Evolutionary conservation across 1,140 invertebrate species (phyloP).

Genomic region (Ceratitis capitata): DNA sequence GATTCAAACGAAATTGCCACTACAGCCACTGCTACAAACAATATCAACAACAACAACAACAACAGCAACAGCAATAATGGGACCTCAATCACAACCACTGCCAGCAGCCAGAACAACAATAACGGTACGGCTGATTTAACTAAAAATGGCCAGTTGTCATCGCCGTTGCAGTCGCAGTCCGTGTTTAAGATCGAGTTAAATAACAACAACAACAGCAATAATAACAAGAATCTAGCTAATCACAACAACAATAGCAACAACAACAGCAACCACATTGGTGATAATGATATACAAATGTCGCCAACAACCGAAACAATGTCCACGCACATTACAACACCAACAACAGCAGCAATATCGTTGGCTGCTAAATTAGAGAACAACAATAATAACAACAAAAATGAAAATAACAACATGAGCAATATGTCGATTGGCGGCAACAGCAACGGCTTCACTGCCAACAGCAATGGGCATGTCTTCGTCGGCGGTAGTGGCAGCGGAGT

Average conservation of each 20-base stretch:
- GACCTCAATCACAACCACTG: background rate
- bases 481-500: conserved; percentile 51
- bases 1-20: conserved; percentile 13
- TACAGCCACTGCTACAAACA: conserved; percentile 6
- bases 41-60: conserved; percentile 30
- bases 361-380: background rate
- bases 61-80: conserved; percentile 15
- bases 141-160: conserved; percentile 44
- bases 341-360: background rate
- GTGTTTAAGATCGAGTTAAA: conserved; percentile 34
- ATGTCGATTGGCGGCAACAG: background rate
- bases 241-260: conserved; percentile 54
- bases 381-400: conserved; percentile 40
- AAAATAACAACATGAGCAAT: conserved; percentile 39
- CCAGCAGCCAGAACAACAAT: conserved; percentile 5
- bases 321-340: too few relatives aligned
- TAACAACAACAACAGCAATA: conserved; percentile 53
- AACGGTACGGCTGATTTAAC: conserved; percentile 40
- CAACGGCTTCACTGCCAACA: conserved; percentile 32
- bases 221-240: conserved; percentile 57
- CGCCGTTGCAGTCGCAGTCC: background rate
- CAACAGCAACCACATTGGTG: conserved; percentile 32
- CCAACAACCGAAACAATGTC: conserved; percentile 47
- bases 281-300: conserved; percentile 47
- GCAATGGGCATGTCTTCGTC: background rate